Base-by-base conservation (phyloP, 2,113 vertebrate genomes). In the Pseudorhombus dupliciocellatus region DNA sequence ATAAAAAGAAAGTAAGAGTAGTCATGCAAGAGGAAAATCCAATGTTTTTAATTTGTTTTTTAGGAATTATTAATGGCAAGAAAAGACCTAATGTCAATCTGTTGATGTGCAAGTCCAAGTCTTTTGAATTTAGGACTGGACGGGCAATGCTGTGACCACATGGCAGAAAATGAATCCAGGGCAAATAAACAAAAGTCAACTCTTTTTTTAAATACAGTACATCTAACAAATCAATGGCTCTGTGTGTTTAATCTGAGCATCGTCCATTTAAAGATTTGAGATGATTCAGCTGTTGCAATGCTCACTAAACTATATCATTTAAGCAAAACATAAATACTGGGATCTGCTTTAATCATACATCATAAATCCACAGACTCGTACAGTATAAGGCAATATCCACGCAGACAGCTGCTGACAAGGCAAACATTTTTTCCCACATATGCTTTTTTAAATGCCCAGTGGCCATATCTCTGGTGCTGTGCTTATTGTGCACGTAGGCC, bases 391-490 rank as follows among this genome's bases (percentile, higher is more conserved):
- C 5, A 22, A 40, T 79, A 57, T 66, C 21, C 67, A 50, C 21
- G 20, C 20, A 56, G 59, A 57, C 68, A 78, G 25, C 64, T 87
- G 77, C 86, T 89, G 79, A 87, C 71, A 50, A 65, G 55, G 81
- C 83, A 87, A 73, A 71, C 24, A 50, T 58, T 73, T 73, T 37
- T 42, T 50, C 57, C 50, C 54, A 74, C 62, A 87, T 78, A 59
- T 70, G 52, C 28, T 55, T 58, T 69, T 7, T 66, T 65, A 70
- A 74, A 79, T 82, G 71, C 71, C 73, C 54, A 34, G 22, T 59
- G 73, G 85, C 68, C 26, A 67, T 66, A 24, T 64, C 66, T 74
- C 63, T 54, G 62, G 74, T 74, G 57, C 63, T 68, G 60, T 77
- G 60, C 72, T 73, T 37, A 37, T 48, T 59, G 28, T 58, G 58